Percentiles rank a stretch among this genome's conserved stretches.
Evolutionary conservation across 2,888 invertebrate species (phyloP).

Genomic region (Andrena marginata): DNA sequence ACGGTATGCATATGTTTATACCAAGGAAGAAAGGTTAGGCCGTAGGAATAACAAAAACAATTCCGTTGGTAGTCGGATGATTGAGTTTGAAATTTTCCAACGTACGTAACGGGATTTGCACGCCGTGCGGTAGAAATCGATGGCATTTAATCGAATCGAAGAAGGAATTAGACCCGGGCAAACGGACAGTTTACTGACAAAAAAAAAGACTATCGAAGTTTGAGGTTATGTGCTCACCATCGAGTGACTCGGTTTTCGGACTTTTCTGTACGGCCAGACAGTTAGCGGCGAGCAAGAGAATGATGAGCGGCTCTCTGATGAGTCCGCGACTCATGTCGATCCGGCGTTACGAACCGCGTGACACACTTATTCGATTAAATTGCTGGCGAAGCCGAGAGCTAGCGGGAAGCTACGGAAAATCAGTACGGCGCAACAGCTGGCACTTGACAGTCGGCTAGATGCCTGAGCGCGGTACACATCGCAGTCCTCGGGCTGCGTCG

Average conservation of each 20-base stretch:
- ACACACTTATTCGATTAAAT: slow-evolving; percentile 49
- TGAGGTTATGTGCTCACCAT: slow-evolving; percentile 77
- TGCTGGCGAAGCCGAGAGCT: slow-evolving; percentile 14
- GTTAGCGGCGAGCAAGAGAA: slow-evolving; percentile 33
- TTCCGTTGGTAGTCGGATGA: too few species aligned
- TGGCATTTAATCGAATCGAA: not conserved
- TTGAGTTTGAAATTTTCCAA: not conserved
- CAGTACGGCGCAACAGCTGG: slow-evolving; percentile 72
- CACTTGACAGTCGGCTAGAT: slow-evolving; percentile 56
- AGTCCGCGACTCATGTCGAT: slow-evolving; percentile 39
- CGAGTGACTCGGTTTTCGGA: not conserved
- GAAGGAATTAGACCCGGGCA: not conserved
- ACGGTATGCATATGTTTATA: too few species aligned
- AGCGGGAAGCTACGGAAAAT: slow-evolving; percentile 49
- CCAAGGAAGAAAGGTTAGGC: too few species aligned
- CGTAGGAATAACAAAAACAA: too few species aligned
- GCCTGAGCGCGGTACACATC: slow-evolving; percentile 57
- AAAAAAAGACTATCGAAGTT: slow-evolving; percentile 10
- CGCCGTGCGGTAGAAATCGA: not conserved
- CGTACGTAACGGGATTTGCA: not conserved
- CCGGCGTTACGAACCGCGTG: slow-evolving; percentile 29
- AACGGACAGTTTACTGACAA: not conserved
- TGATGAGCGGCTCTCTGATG: slow-evolving; percentile 15
- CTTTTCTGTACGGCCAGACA: not conserved
- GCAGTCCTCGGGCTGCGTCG: slow-evolving; percentile 23